Conservation (phyloP, 2,113 vertebrate genomes). For the Esox niger region DNA sequence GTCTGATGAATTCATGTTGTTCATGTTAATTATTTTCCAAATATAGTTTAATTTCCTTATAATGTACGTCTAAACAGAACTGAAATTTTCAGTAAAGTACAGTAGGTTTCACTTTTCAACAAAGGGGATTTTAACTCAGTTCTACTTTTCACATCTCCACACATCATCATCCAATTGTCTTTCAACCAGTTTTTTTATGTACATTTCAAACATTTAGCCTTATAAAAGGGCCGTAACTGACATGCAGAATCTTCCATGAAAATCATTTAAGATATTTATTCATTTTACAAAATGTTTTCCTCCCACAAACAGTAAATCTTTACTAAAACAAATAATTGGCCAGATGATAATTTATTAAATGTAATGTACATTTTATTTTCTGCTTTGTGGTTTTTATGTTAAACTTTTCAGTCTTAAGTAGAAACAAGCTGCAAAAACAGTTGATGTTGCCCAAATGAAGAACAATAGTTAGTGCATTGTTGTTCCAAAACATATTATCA, state of each 20-base stretch:
- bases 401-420: conserved; percentile 9
- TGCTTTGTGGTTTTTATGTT: conserved; percentile 26
- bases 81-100: no score
- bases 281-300: not conserved
- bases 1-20: not conserved
- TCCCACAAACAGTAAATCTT: not conserved
- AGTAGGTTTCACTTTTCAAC: no score
- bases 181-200: no score
- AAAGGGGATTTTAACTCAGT: no score
- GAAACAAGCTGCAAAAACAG: conserved; percentile 27
- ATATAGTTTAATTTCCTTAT: no score
- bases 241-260: not conserved
- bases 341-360: conserved; percentile 30
- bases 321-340: not conserved
- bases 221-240: not conserved
- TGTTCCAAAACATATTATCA: conserved; percentile 4
- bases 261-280: not conserved
- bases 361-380: conserved; percentile 23
- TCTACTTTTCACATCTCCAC: no score
- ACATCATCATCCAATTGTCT: no score
- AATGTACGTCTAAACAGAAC: no score
- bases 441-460: conserved; percentile 24
- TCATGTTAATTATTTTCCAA: no score
- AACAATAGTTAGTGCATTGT: conserved; percentile 31
- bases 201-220: no score